Conservation (phyloP, 2,113 vertebrate species). For the Coptodon rendalli region DNA sequence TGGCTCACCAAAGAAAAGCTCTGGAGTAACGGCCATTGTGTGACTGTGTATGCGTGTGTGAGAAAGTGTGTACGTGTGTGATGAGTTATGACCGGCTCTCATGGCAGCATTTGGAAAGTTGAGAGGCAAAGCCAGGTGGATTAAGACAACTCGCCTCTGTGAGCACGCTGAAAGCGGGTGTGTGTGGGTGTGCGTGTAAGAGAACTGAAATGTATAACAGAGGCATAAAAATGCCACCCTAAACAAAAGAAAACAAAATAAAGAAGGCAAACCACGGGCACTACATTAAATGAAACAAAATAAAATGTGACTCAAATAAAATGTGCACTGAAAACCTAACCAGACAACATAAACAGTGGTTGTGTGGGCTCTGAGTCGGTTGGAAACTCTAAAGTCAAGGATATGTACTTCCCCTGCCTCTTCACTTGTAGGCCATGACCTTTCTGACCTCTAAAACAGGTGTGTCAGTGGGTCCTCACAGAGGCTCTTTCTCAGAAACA, state of each 20-base stretch:
- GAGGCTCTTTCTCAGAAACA: constrained; percentile 12
- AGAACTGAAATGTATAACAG: not conserved
- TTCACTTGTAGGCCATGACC: constrained; percentile 6
- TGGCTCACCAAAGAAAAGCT: constrained; percentile 42
- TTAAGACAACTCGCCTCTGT: constrained; percentile 49
- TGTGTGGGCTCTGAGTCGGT: not conserved
- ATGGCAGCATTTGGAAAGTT: constrained; percentile 45
- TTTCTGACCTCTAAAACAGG: constrained; percentile 30
- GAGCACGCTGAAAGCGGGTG: constrained; percentile 58
- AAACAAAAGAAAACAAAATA: constrained; percentile 7
- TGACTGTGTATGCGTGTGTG: not conserved
- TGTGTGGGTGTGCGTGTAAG: not conserved
- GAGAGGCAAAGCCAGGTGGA: constrained; percentile 62
- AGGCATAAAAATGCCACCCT: not conserved
- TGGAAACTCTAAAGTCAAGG: not conserved
- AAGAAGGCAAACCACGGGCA: not conserved
- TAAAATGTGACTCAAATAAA: not conserved
- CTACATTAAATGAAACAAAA: not conserved
- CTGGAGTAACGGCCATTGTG: not conserved
- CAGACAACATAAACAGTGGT: not conserved
- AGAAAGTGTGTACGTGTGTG: constrained; percentile 3
- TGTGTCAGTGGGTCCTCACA: not conserved
- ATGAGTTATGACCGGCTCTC: constrained; percentile 51
- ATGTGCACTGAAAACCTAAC: not conserved
- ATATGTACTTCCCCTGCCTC: not conserved